Base-by-base conservation (phyloP, 2,888 invertebrate species). In the Oscheius sp. region DNA sequence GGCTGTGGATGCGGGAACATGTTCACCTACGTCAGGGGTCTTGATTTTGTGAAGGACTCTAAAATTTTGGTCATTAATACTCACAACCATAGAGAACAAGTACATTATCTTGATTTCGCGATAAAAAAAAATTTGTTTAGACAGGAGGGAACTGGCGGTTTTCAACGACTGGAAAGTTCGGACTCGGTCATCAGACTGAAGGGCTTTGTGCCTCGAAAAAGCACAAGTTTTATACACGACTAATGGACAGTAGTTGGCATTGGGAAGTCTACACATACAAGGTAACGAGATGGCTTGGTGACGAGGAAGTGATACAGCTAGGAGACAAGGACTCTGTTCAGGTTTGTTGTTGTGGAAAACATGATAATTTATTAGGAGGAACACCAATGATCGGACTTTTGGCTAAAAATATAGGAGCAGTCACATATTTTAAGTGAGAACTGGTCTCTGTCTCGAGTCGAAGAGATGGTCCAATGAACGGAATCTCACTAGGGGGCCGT, bases 41-140 rank as follows among this genome's bases (percentile, higher is more conserved):
- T 81, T 21, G 75, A 76, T 13, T 76, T 80, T 58, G 73, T 82
- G 72, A 73, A 78, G 47, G 76, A 79, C 59, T 50, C 74, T 65
- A 77, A 76, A 70, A 75, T 84, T 37, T 78, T 84, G 58, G 84
- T 84, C 50, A 79, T 84, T 55, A 84, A 82, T 70, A 84, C 84
- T 50, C 84, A 84, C 75, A 84, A 84, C 66, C 84, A 84, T 75
- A 79, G 82, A 10, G 84, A 82, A 77, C 84, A 84, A 79, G 83
- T 83, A 62, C 33, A 29, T 5, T 4, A 51, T 60, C 7, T 63
- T 9, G 2, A n/a, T 10, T 35, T n/a, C 68, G 5, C 9, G 47
- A 35, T 1, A 51, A 7, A 47, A 37, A 50, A 72, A 53, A 21
- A 21, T 21, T 21, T 21, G n/a, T 80, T 76, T 55, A 84, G 84